Conservation (phyloP, 2,888 invertebrate genomes). For the Caenorhabditis sp. region DNA sequence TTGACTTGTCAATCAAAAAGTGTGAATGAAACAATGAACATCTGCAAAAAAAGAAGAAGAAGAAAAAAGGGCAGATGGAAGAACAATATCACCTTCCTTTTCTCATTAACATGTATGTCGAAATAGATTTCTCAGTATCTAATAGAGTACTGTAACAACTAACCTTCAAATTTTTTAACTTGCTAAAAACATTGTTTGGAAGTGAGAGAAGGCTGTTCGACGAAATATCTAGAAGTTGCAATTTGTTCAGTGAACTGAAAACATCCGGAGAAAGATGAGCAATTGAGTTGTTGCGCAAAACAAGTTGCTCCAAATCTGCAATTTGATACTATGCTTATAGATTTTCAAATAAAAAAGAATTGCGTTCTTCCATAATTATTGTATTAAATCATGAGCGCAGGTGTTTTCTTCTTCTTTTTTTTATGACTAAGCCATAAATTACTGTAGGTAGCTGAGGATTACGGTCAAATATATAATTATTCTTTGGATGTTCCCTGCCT, state of each 20-base stretch:
- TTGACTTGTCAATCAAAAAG: neutral
- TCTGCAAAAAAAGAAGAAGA: conserved; percentile 5
- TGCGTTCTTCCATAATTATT: neutral
- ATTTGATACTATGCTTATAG: neutral
- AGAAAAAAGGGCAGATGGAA: conserved; percentile 21
- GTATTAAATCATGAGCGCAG: neutral
- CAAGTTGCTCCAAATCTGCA: conserved; percentile 49
- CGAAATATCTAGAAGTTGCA: conserved; percentile 40
- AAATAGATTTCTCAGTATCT: conserved; percentile 1
- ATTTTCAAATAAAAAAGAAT: neutral
- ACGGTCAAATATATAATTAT: neutral
- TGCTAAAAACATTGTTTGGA: conserved; percentile 44
- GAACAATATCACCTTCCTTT: conserved; percentile 10
- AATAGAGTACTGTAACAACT: neutral
- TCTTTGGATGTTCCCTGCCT: neutral
- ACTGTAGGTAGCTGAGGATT: conserved; percentile 21
- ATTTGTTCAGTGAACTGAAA: conserved; percentile 34
- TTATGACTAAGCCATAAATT: conserved; percentile 32
- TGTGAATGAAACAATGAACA: conserved; percentile 3
- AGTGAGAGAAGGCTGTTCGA: conserved; percentile 43
- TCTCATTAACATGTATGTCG: conserved; percentile 34
- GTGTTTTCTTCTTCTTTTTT: neutral
- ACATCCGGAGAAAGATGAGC: conserved; percentile 45
- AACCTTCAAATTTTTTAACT: conserved; percentile 47
- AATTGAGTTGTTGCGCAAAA: conserved; percentile 49